Conservation (phyloP, 2,888 invertebrate genomes). For the Hedychridium roseum region DNA sequence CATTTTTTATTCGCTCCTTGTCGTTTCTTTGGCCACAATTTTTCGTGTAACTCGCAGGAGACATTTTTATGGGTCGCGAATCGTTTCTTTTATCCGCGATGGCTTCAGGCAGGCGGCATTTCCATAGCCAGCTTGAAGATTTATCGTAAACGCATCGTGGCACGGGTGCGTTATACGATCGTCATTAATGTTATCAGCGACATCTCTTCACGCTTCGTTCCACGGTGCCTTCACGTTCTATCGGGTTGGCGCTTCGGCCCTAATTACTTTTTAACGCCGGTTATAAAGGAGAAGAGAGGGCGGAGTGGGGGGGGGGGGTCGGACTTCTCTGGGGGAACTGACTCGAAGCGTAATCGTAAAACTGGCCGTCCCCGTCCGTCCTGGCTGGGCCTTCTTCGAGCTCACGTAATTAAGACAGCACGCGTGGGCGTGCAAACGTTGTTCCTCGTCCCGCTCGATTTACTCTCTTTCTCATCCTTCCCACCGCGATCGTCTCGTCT, state of each 20-base stretch:
- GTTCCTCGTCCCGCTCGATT: slow-evolving; percentile 16
- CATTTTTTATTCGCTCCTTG: too few species aligned
- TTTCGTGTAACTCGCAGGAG: too few species aligned
- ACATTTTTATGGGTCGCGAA: too few species aligned
- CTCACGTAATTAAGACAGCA: slow-evolving; percentile 41
- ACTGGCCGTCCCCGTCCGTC: slow-evolving; percentile 19
- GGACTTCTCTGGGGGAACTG: slow-evolving; percentile 17
- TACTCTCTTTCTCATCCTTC: background rate
- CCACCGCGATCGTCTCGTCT: background rate
- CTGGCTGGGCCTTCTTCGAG: background rate
- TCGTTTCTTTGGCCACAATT: too few species aligned
- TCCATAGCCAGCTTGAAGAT: too few species aligned
- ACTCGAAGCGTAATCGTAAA: slow-evolving; percentile 34
- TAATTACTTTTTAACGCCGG: slow-evolving; percentile 41
- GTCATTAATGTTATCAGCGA: slow-evolving; percentile 35
- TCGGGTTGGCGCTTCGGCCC: slow-evolving; percentile 16
- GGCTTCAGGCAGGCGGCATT: too few species aligned
- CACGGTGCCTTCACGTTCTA: slow-evolving; percentile 15
- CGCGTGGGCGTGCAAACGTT: slow-evolving; percentile 45
- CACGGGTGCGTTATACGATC: slow-evolving; percentile 14
- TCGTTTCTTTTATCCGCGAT: too few species aligned
- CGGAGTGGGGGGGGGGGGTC: slow-evolving; percentile 1
- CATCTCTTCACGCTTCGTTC: slow-evolving; percentile 26
- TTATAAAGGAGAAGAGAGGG: slow-evolving; percentile 28
- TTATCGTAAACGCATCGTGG: background rate